Percentiles rank a stretch among this genome's conserved stretches.
phyloP scores from a whole-genome alignment of 2,888 invertebrate genomes.

The Phlogophora meticulosa region DNA sequence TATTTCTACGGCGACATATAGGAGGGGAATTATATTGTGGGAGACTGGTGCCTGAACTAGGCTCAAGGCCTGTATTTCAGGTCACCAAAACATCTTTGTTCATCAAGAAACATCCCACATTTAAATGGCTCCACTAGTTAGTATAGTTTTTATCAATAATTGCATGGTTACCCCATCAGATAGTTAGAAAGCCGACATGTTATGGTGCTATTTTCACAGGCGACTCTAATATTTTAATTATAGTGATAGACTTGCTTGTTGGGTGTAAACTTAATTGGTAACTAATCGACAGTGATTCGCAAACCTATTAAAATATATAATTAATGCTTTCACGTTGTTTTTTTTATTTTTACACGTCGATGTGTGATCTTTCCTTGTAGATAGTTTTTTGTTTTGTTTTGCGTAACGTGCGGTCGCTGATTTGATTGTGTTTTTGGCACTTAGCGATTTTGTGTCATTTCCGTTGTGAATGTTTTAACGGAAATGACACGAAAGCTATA shows the following conservation, averaged over 20 bases:
- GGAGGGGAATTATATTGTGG: too few relatives aligned
- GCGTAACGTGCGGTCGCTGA: background rate
- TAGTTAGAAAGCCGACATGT: constrained; percentile 68
- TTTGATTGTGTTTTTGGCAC: background rate
- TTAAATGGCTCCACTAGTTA: constrained; percentile 27
- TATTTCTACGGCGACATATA: too few relatives aligned
- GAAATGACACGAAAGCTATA: too few relatives aligned
- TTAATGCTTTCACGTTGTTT: constrained; percentile 57
- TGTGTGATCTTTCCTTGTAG: constrained; percentile 4
- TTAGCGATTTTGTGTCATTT: background rate
- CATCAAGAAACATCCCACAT: constrained; percentile 14
- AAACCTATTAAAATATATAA: constrained; percentile 54
- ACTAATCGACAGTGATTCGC: constrained; percentile 61
- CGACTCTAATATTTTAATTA: constrained; percentile 62
- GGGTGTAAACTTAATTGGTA: constrained; percentile 58
- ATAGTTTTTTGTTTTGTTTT: background rate
- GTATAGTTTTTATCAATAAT: constrained; percentile 69
- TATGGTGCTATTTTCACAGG: constrained; percentile 58
- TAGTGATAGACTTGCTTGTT: constrained; percentile 61
- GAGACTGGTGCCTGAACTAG: too few relatives aligned
- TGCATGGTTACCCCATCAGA: constrained; percentile 67
- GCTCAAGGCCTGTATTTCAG: too few relatives aligned
- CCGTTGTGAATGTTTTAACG: too few relatives aligned
- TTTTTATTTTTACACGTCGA: constrained; percentile 17
- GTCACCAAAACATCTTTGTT: constrained; percentile 17